phyloP scores from a whole-genome alignment of 2,888 invertebrate species.

The Lycaena phlaeas region DNA sequence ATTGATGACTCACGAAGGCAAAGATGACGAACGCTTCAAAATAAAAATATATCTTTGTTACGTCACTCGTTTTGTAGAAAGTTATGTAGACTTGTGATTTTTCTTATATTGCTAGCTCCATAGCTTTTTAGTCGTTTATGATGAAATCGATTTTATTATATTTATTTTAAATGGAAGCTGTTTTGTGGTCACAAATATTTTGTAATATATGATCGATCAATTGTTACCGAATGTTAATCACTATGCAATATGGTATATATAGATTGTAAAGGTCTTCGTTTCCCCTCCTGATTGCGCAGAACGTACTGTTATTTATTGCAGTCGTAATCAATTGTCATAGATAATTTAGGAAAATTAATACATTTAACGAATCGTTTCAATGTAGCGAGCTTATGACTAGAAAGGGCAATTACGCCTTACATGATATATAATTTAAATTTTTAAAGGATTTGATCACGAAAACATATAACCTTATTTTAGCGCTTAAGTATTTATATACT shows the following conservation, averaged over 20 bases:
- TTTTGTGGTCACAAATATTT: constrained; percentile 50
- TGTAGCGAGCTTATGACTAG: background rate
- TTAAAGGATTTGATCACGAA: background rate
- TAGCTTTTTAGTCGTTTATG: constrained; percentile 62
- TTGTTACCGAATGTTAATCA: constrained; percentile 2
- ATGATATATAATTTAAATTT: too few species aligned
- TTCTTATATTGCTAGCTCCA: constrained; percentile 59
- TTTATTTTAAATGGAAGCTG: constrained; percentile 43
- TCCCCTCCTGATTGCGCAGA: background rate
- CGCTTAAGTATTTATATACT: too few species aligned
- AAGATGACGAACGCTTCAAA: constrained; percentile 1
- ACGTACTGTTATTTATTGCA: constrained; percentile 4
- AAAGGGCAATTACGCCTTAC: too few species aligned
- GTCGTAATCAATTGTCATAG: constrained; percentile 1
- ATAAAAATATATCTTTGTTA: background rate
- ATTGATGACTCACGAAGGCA: background rate
- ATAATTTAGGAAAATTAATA: constrained; percentile 4
- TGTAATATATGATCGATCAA: constrained; percentile 11
- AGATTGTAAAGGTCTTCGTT: background rate
- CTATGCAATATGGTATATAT: background rate
- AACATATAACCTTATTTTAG: too few species aligned
- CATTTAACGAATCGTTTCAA: background rate
- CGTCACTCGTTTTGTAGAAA: constrained; percentile 32
- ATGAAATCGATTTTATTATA: constrained; percentile 54
- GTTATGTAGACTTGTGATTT: constrained; percentile 59